These are phyloP conservation scores for Cantharis rustica DNA, from an alignment of 2,888 invertebrate species.

Conservation along the genomic window DNA sequence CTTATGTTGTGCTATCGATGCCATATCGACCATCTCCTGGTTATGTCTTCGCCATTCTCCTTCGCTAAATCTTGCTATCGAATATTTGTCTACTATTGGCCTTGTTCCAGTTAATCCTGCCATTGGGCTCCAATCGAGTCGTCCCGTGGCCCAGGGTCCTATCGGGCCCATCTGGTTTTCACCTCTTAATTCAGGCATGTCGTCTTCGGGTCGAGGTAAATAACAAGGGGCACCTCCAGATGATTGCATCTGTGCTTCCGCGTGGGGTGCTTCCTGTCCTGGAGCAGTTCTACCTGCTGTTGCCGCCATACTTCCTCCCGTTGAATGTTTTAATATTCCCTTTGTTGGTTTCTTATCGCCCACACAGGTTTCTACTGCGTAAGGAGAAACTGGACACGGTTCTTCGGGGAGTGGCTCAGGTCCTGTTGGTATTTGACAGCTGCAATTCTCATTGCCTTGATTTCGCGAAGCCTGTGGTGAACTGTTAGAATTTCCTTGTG, in stretches of 20 bases:
- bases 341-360: constrained; percentile 24
- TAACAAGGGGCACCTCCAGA: constrained; percentile 56
- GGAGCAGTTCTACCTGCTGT: constrained; percentile 13
- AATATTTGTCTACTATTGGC: constrained; percentile 76
- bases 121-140: constrained; percentile 74
- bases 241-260: constrained; percentile 24
- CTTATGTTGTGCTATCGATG: constrained; percentile 45
- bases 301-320: background rate
- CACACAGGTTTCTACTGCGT: constrained; percentile 24
- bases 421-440: background rate
- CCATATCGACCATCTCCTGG: constrained; percentile 49
- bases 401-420: background rate
- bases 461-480: too few species aligned
- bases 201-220: constrained; percentile 62
- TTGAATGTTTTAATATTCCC: constrained; percentile 30
- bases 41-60: constrained; percentile 69
- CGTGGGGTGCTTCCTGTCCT: constrained; percentile 16
- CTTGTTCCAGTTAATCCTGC: constrained; percentile 73
- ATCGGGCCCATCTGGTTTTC: constrained; percentile 59
- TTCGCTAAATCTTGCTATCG: constrained; percentile 72
- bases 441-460: background rate
- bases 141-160: constrained; percentile 73
- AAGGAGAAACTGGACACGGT: constrained; percentile 30
- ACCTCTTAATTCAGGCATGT: constrained; percentile 49
- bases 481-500: background rate